phyloP scores from a whole-genome alignment of 2,113 vertebrate genomes.

The Pampusana beccarii region DNA sequence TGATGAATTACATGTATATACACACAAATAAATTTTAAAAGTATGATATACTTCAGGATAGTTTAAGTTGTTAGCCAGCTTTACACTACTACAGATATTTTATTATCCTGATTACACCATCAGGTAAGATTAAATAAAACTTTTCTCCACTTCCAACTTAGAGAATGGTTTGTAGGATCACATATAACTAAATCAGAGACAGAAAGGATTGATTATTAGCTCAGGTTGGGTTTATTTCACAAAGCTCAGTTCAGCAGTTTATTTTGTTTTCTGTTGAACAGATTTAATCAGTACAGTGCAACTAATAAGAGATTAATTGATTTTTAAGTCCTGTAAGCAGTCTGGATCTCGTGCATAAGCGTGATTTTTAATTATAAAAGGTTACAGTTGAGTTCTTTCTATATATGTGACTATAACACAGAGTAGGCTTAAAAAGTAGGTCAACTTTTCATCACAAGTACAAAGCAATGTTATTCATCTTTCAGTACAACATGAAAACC shows the following conservation, averaged over 20 bases:
- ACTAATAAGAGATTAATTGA: conserved; percentile 73
- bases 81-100: conserved; percentile 33
- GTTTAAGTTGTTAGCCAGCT: not conserved
- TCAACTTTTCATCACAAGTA: conserved; percentile 16
- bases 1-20: not conserved
- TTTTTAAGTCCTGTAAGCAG: conserved; percentile 67
- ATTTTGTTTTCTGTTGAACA: conserved; percentile 54
- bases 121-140: conserved; percentile 44
- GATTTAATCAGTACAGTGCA: conserved; percentile 41
- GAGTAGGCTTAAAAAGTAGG: conserved; percentile 31
- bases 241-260: conserved; percentile 50
- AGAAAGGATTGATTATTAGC: conserved; percentile 52
- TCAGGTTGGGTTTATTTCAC: conserved; percentile 13
- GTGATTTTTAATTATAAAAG: conserved; percentile 72
- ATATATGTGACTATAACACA: conserved; percentile 49
- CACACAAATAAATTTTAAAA: not conserved
- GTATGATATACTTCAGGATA: not conserved
- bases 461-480: not conserved
- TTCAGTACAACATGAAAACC: not conserved
- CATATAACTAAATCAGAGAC: conserved; percentile 53
- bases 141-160: conserved; percentile 45
- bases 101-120: conserved; percentile 30
- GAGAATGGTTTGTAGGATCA: conserved; percentile 29
- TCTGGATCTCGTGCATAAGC: conserved; percentile 28
- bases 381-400: conserved; percentile 57